Evolutionary conservation across 2,888 invertebrate species (phyloP).

Genomic region (Aspidapion aeneum): DNA sequence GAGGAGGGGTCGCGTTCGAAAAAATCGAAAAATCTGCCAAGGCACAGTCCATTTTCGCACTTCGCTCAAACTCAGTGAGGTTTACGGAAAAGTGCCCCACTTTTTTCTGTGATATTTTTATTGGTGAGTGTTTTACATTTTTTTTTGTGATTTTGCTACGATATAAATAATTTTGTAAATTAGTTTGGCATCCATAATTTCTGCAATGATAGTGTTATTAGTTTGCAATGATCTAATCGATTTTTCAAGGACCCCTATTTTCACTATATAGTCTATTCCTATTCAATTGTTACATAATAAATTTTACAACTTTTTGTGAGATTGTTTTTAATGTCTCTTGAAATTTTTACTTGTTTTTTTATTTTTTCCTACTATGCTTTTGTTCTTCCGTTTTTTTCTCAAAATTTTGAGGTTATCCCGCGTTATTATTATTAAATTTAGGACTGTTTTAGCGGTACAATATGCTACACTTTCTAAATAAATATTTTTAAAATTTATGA

Average conservation of each 20-base stretch:
- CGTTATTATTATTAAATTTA: too few relatives aligned
- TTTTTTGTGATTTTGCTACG: background rate
- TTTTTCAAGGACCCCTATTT: too few relatives aligned
- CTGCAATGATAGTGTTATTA: too few relatives aligned
- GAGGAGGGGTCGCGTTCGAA: background rate
- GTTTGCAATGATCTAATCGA: too few relatives aligned
- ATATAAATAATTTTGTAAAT: background rate
- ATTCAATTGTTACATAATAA: background rate
- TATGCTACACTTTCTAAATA: too few relatives aligned
- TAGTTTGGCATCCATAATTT: background rate
- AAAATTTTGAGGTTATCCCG: background rate
- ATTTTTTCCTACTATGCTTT: background rate
- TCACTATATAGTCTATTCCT: too few relatives aligned
- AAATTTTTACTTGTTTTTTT: background rate
- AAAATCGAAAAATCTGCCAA: background rate
- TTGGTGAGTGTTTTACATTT: too few relatives aligned
- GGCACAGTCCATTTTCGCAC: background rate
- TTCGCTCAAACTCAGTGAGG: background rate
- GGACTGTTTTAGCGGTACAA: too few relatives aligned
- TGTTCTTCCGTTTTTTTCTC: background rate
- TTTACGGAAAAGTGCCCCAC: too few relatives aligned
- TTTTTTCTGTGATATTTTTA: background rate
- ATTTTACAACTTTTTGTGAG: background rate
- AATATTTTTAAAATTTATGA: too few relatives aligned
- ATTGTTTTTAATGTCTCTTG: background rate